Conservation (phyloP, 2,113 vertebrate species). For the Calonectris borealis region DNA sequence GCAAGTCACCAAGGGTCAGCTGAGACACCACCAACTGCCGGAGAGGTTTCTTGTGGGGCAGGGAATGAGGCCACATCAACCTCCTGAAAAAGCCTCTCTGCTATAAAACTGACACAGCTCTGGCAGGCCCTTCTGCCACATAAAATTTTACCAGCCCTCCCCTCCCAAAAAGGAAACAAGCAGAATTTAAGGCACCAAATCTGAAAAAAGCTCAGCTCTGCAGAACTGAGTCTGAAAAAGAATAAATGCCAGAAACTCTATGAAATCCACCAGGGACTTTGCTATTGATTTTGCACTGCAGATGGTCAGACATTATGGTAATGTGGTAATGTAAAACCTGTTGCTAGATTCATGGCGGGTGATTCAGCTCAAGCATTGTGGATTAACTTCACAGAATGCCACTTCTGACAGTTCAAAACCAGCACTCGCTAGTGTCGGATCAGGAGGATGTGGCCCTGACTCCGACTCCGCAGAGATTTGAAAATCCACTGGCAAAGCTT, state of each 20-base stretch:
- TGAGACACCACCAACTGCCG: not conserved
- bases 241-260: not conserved
- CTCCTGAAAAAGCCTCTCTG: not conserved
- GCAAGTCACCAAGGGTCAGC: not conserved
- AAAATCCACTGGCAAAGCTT: constrained; percentile 34
- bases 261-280: not conserved
- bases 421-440: not conserved
- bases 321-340: constrained; percentile 16
- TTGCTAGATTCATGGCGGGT: not conserved
- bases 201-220: not conserved
- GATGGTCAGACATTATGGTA: not conserved
- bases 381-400: constrained; percentile 2
- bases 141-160: not conserved
- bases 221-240: not conserved
- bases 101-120: not conserved
- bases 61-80: not conserved
- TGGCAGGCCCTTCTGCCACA: not conserved
- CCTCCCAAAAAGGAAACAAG: not conserved
- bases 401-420: constrained; percentile 12
- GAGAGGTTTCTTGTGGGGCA: not conserved
- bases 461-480: not conserved
- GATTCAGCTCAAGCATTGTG: constrained; percentile 9
- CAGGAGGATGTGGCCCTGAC: not conserved
- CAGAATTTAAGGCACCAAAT: not conserved
- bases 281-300: constrained; percentile 33